A percentile compares a stretch with the other conserved stretches of the same genome.
Evolutionary conservation across 2,113 vertebrate genomes (phyloP).

Genomic region (Chelonoidis abingdonii): DNA sequence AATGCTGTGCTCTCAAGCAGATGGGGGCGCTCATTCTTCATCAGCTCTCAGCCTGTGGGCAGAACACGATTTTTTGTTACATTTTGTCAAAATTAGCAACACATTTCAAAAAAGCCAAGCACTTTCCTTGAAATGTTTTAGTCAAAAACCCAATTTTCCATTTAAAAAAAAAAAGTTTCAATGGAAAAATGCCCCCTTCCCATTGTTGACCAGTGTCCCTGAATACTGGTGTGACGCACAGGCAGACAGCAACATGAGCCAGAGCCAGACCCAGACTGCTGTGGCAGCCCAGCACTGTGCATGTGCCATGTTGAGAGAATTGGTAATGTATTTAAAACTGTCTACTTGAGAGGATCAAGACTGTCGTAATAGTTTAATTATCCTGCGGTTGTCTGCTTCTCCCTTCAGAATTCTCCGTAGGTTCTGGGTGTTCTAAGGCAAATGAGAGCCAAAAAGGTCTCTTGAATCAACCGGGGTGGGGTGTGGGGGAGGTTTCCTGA

Average conservation of each 20-base stretch:
- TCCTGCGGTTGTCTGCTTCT: not conserved
- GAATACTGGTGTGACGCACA: not conserved
- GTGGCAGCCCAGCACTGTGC: not conserved
- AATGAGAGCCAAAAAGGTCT: not conserved
- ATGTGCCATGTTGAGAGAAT: not conserved
- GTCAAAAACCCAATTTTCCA: not conserved
- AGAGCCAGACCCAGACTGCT: not conserved
- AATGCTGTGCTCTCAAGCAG: not conserved
- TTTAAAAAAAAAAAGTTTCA: not conserved
- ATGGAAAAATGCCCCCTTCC: not conserved
- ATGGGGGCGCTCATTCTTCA: not conserved
- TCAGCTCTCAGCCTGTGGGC: not conserved
- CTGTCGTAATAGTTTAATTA: slow-evolving; percentile 23
- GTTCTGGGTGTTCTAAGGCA: slow-evolving; percentile 18
- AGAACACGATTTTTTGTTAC: not conserved
- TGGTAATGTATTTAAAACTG: not conserved
- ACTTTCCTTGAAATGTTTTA: not conserved
- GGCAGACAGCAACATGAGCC: slow-evolving; percentile 19
- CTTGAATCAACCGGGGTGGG: not conserved
- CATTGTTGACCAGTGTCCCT: slow-evolving; percentile 14
- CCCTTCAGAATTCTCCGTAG: not conserved
- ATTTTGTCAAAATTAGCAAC: not conserved
- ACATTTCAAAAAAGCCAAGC: not conserved
- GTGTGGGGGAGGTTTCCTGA: not conserved
- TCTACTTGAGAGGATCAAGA: not conserved